Evolutionary conservation across 2,113 vertebrate genomes (phyloP).

Genomic region (Hemichromis elongatus): DNA sequence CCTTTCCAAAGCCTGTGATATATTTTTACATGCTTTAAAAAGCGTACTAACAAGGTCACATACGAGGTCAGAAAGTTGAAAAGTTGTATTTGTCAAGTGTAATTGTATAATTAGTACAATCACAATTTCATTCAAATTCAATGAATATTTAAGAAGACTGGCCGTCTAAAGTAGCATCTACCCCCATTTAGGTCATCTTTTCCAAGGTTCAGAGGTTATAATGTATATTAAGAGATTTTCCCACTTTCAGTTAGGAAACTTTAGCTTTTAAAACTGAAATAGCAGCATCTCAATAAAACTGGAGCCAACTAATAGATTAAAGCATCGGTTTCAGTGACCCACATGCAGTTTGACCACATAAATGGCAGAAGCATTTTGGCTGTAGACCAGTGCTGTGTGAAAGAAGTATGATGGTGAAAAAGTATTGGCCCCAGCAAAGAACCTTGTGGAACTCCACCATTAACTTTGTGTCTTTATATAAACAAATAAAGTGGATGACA

Average conservation of each 20-base stretch:
- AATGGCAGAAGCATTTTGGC: rapidly evolving
- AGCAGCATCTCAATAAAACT: background rate
- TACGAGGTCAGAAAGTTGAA: background rate
- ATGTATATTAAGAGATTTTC: background rate
- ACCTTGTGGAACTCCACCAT: background rate
- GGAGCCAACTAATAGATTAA: background rate
- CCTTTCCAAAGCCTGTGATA: background rate
- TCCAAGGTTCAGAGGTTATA: background rate
- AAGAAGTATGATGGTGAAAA: background rate
- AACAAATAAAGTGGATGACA: background rate
- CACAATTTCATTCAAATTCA: background rate
- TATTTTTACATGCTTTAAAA: background rate
- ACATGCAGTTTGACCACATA: background rate
- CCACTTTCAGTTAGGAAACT: background rate
- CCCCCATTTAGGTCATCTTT: background rate
- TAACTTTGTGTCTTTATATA: background rate
- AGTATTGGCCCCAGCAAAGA: background rate
- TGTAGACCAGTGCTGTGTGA: background rate
- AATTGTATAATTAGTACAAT: background rate
- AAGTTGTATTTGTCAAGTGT: background rate
- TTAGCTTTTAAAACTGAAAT: background rate
- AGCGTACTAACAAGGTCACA: background rate
- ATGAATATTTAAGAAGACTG: background rate
- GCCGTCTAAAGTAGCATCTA: background rate
- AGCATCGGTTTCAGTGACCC: background rate